Conservation (phyloP, 2,797 vertebrate genomes). For the Gymnothorax reevesii region DNA sequence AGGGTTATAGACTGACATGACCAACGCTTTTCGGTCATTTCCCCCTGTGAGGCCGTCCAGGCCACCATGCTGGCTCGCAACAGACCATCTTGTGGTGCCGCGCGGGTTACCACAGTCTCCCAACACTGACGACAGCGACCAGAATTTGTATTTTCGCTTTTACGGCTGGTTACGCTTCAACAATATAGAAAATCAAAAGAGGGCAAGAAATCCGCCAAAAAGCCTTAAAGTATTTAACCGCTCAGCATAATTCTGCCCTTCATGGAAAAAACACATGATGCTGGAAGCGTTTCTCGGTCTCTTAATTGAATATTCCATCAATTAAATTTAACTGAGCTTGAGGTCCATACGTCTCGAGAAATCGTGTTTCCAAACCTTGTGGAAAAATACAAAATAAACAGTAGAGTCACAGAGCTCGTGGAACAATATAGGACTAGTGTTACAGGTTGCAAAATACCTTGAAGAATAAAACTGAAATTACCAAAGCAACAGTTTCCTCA, state of each 20-base stretch:
- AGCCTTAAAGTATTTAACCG: neutral
- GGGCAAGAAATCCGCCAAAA: neutral
- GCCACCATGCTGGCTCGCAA: neutral
- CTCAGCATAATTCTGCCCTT: neutral
- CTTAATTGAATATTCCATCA: conserved; percentile 6
- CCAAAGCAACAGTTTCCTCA: neutral
- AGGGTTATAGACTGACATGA: neutral
- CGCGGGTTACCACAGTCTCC: neutral
- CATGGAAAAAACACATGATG: neutral
- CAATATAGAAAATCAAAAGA: neutral
- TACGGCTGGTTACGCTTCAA: neutral
- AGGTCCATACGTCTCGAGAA: neutral
- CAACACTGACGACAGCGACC: neutral
- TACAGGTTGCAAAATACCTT: neutral
- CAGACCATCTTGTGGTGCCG: no score
- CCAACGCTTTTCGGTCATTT: neutral
- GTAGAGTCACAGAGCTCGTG: neutral
- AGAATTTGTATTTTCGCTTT: neutral
- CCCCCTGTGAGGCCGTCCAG: neutral
- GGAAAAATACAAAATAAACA: neutral
- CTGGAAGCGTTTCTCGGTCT: neutral
- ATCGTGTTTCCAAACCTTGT: neutral
- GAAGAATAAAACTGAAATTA: neutral
- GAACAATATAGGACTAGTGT: neutral
- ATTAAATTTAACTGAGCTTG: neutral